Evolutionary conservation across 2,888 invertebrate species (phyloP).

Genomic region (Shargacucullia verbasci): DNA sequence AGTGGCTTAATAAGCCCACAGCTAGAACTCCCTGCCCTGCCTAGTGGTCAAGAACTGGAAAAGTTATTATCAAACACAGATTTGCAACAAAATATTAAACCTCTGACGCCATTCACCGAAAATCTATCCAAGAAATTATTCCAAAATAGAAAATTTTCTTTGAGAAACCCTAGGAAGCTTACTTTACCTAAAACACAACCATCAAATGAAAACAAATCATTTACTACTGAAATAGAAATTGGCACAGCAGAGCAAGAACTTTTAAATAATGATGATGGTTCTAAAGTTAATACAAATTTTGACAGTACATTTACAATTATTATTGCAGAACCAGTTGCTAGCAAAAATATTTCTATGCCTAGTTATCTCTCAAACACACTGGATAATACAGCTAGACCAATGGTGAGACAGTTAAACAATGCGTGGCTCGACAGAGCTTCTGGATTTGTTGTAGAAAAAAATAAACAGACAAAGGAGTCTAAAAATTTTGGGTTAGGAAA

Average conservation of each 20-base stretch:
- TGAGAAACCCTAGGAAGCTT: conserved; percentile 94
- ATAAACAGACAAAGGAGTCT: conserved; percentile 30
- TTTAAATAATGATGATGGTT: not conserved
- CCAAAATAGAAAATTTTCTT: conserved; percentile 90
- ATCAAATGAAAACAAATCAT: conserved; percentile 47
- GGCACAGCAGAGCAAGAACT: conserved; percentile 1
- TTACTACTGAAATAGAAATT: conserved; percentile 6
- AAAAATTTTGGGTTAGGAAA: conserved; percentile 80
- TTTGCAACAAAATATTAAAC: conserved; percentile 44
- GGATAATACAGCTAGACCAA: conserved; percentile 40
- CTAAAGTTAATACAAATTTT: conserved; percentile 2
- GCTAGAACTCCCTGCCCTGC: conserved; percentile 71
- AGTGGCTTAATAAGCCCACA: conserved; percentile 59
- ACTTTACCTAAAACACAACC: conserved; percentile 62
- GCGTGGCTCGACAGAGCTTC: conserved; percentile 84
- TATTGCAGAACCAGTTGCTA: conserved; percentile 18
- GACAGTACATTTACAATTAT: conserved; percentile 18
- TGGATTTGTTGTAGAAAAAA: conserved; percentile 71
- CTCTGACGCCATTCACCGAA: conserved; percentile 76
- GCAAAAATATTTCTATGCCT: conserved; percentile 31
- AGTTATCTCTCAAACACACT: conserved; percentile 23
- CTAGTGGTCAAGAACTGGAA: conserved; percentile 78
- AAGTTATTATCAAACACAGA: conserved; percentile 83
- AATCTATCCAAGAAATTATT: conserved; percentile 92
- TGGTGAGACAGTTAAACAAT: conserved; percentile 75